Evolutionary conservation across 2,113 vertebrate species (phyloP).

Genomic region (Seriola quinqueradiata): DNA sequence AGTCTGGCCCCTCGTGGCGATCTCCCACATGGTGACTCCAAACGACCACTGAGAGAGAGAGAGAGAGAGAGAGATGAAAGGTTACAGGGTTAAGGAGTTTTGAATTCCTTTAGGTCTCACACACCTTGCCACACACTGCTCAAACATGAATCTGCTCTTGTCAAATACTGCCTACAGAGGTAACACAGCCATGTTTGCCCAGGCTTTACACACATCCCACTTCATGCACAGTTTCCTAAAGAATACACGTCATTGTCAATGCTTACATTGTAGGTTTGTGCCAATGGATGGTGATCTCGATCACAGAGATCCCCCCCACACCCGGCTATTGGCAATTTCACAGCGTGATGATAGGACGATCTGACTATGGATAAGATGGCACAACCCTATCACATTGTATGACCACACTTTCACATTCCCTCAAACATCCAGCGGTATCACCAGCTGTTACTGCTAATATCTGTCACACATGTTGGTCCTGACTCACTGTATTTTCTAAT

Average conservation of each 20-base stretch:
- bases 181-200: conserved; percentile 19
- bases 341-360: background rate
- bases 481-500: background rate
- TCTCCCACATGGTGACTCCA: conserved; percentile 97
- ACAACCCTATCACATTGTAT: too few relatives aligned
- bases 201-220: conserved; percentile 20
- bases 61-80: background rate
- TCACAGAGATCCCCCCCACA: too few relatives aligned
- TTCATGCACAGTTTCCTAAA: conserved; percentile 1
- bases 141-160: conserved; percentile 32
- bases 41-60: conserved; percentile 89
- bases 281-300: too few relatives aligned
- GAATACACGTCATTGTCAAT: conserved; percentile 23
- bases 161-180: conserved; percentile 1
- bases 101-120: conserved; percentile 11
- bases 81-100: background rate
- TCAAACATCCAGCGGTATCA: background rate
- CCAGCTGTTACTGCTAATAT: conserved; percentile 30
- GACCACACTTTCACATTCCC: background rate
- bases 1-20: conserved; percentile 92
- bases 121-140: conserved; percentile 13
- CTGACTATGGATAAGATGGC: too few relatives aligned
- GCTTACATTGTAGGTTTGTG: background rate
- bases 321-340: too few relatives aligned
- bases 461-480: background rate